Evolutionary conservation across 2,113 vertebrate species (phyloP), one percentile per base, ranked within the genome.

Genomic region (Paratilapia polleni): DNA sequence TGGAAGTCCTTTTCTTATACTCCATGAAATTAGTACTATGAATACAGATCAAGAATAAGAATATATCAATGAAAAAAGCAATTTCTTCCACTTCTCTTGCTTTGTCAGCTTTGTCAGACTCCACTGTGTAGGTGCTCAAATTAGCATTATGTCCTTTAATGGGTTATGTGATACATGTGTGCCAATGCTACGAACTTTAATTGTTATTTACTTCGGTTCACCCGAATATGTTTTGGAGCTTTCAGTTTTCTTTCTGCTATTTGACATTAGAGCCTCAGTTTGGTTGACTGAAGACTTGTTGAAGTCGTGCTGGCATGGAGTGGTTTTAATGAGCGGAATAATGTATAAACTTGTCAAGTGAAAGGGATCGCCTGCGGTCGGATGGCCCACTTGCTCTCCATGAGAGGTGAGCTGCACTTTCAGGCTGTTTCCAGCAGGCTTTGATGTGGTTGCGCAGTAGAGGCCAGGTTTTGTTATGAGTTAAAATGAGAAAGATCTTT

Each of bases 321-420:
- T 95, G 94, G 94, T 96, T 94, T 95, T 97, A 97, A 97, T 97
- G 96, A 98, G 95, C 91, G 94, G 96, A 97, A 97, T 97, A 97
- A 98, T 98, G 96, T 96, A 97, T 97, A 95, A 96, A 96, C 93
- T 96, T 97, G 97, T 97, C 96, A 96, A 96, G 95, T 95, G 96
- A 95, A 96, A 96, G 95, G 95, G 95, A 97, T 95, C 94, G 95
- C 95, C 94, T 96, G 95, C 92, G 95, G 95, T 96, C 94, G 95
- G 95, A 96, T 95, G 92, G 95, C 84, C 94, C 93, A 96, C 94
- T 94, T 91, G 93, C 93, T 94, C 95, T 95, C 94, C 93, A 87
- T 93, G 93, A 95, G 94, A 96, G 95, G 96, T 97, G 97, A 97
- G 96, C 78, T 86, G 84, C 77, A 87, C 87, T 86, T 85, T 82